Base-by-base conservation (phyloP, 2,888 invertebrate species). In the Prosopocoilus inquinatus region DNA sequence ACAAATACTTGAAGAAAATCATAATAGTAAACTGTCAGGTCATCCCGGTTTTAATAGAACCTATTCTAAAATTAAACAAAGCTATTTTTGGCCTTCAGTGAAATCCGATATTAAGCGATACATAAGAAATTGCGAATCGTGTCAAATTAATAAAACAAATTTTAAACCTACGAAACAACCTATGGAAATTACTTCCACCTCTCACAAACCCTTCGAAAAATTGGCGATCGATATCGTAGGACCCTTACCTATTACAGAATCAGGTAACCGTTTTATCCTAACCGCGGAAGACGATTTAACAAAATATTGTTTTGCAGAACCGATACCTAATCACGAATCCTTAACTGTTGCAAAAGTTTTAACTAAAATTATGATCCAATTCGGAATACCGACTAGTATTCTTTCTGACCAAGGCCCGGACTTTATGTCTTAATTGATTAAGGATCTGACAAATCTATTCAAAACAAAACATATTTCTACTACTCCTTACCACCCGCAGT, bases 251-350 rank as follows among this genome's bases (percentile, higher is more conserved):
- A 34, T 65, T 35, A 67, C 71, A 0, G 60, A 65, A 52, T 43
- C 57, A 7, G 69, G 67, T 12, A 72, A 72, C 53, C 64, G 60
- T 63, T 74, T 61, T 49, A 67, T 75, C 28, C 36, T 75, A 7
- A 73, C 73, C 0, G 16, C 70, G 4, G 70, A 72, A 63, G 71
- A 74, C 47, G 70, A 73, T 55, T 52, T 71, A n/a, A 69, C 72
- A 0, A 73, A 74, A 67, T 74, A 63, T 57, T 67, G 67, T 9
- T 60, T 64, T 55, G 71, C 72, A 4, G 61, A 58, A 38, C 58
- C 71, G 0, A 58, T 75, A 8, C 64, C 62, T 3, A 70, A 74
- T 63, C 64, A 67, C 13, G 69, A 71, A 63, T 66, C 75, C 0
- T 16, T 34, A 36, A 73, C 71, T 0, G 61, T 74, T 5, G 71